Base-by-base conservation (phyloP, 2,888 invertebrate species). In the Artemia sinica region DNA sequence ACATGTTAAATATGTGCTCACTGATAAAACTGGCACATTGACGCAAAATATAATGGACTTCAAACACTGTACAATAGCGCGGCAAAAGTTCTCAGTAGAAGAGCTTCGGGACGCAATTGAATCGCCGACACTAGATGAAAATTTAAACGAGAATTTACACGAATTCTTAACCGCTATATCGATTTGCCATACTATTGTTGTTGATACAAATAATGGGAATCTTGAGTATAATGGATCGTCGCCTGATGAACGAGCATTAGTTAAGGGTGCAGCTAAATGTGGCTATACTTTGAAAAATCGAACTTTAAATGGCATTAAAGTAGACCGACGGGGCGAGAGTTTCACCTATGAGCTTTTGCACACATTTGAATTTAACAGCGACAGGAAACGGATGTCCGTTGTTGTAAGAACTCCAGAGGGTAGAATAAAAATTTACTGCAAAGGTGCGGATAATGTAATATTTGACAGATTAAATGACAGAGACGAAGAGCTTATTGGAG, bases 161-260 rank as follows among this genome's bases (percentile, higher is more conserved):
- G 82, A 83, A 73, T 89, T 91, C 78, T 84, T 90, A 75, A 82
- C 84, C 75, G 84, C 86, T 13, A 79, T 91, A 72, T 84, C 86
- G 0, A 76, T 90, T 58, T 91, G 91, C 74, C 90, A 91, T 74
- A 84, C 86, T 0, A 68, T 49, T n/a, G 49, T 51, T 10, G 65
- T 68, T 50, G 49, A 65, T 49, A 50, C 58, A 48, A 66, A 68
- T 14, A n/a, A 49, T 13, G 48, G 28, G 18, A 66, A 68, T 28
- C 66, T 65, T 8, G 71, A 72, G 71, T 86, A 85, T 74, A 86
- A 89, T 78, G 89, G 88, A 10, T 87, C 90, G 49, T 93, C 92
- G 75, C 92, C 94, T 0, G 94, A 95, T 77, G 94, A 94, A 77
- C 92, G 93, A 74, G 92, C 94, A 0, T 79, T 95, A 14, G 88